Evolutionary conservation across 2,113 vertebrate species (phyloP).

Genomic region (Numida meleagris): DNA sequence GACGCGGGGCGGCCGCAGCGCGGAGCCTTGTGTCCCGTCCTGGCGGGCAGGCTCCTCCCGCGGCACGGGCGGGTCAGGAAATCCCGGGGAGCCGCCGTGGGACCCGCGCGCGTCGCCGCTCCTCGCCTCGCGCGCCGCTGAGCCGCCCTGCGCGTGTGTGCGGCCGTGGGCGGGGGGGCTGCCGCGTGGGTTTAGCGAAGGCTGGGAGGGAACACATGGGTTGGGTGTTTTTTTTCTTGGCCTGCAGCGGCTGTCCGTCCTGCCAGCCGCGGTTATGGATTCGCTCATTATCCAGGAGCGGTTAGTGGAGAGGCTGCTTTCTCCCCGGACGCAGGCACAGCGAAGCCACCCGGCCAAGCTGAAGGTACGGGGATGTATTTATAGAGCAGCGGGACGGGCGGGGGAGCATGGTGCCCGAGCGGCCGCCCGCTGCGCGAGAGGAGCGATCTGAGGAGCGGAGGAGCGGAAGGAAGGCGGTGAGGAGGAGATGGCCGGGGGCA

Average conservation of each 20-base stretch:
- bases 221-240: conserved; percentile 14
- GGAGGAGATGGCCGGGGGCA: neutral
- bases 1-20: too few species aligned
- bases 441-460: conserved; percentile 8
- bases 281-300: conserved; percentile 94
- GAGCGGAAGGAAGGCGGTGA: conserved; percentile 13
- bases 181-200: conserved; percentile 52
- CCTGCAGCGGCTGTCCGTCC: conserved; percentile 40
- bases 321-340: conserved; percentile 87
- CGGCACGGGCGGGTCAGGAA: conserved; percentile 46
- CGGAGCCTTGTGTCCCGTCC: too few species aligned
- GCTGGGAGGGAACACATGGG: conserved; percentile 65
- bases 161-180: conserved; percentile 61
- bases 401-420: conserved; percentile 51
- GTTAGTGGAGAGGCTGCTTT: conserved; percentile 93
- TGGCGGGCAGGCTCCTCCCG: conserved; percentile 37
- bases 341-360: conserved; percentile 82
- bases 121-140: neutral
- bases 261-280: conserved; percentile 84
- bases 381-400: conserved; percentile 27
- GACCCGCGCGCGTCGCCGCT: neutral
- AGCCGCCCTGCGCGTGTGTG: conserved; percentile 50
- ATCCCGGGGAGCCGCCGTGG: conserved; percentile 49
- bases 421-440: neutral
- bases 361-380: conserved; percentile 84